A percentile compares a stretch with the other conserved stretches of the same genome.
Conservation (phyloP, 2,797 vertebrate genomes). For the Silurus lanzhouensis region DNA sequence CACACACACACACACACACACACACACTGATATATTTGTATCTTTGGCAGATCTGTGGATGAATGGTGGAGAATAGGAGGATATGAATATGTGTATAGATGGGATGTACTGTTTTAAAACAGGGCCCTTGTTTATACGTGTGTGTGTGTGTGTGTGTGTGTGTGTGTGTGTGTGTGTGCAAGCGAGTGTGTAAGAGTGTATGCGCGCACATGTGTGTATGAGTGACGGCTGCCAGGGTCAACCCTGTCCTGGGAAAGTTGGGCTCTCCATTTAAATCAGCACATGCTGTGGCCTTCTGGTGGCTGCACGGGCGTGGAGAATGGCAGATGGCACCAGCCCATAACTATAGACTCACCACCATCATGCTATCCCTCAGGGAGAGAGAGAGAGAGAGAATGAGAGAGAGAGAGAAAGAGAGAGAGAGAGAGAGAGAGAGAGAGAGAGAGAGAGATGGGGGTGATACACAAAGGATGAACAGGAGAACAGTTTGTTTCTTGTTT, state of each 20-base stretch:
- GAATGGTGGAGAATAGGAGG: not conserved
- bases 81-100: not conserved
- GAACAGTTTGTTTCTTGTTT: slow-evolving; percentile 24
- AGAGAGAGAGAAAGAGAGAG: slow-evolving; percentile 23
- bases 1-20: slow-evolving; percentile 25
- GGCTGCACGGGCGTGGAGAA: slow-evolving; percentile 72
- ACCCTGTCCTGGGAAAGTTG: slow-evolving; percentile 81
- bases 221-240: slow-evolving; percentile 74
- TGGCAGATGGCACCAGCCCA: slow-evolving; percentile 78
- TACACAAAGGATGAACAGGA: slow-evolving; percentile 35
- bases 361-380: slow-evolving; percentile 56
- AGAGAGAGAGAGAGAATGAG: slow-evolving; percentile 13
- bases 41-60: not conserved
- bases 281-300: slow-evolving; percentile 82
- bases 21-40: not conserved
- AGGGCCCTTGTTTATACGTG: not conserved
- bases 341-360: slow-evolving; percentile 74
- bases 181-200: slow-evolving; percentile 43
- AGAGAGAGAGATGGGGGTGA: slow-evolving; percentile 2
- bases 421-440: slow-evolving; percentile 13
- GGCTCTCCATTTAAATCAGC: slow-evolving; percentile 79
- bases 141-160: slow-evolving; percentile 54
- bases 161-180: slow-evolving; percentile 52
- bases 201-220: slow-evolving; percentile 55
- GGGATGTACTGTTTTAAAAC: not conserved